Evolutionary conservation across 2,888 invertebrate species (phyloP).

Genomic region (Apodemia hepburni): DNA sequence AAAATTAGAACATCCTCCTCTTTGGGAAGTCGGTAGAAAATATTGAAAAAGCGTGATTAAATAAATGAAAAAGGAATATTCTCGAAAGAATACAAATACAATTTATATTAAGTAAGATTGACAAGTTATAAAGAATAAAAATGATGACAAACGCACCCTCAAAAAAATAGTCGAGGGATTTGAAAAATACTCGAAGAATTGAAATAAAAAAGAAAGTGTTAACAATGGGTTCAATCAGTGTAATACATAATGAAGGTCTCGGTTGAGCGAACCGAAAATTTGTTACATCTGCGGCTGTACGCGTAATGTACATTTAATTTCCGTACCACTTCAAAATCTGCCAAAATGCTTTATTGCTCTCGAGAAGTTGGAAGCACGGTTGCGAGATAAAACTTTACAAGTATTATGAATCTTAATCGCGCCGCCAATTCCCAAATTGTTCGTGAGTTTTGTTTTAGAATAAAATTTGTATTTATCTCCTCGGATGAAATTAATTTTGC

Average conservation of each 20-base stretch:
- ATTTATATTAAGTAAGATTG: conserved; percentile 4
- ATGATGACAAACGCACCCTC: conserved; percentile 2
- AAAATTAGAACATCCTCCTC: no score
- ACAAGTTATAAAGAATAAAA: conserved; percentile 10
- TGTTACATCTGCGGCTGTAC: conserved; percentile 58
- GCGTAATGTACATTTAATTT: conserved; percentile 74
- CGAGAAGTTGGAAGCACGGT: conserved; percentile 60
- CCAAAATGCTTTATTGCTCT: conserved; percentile 77
- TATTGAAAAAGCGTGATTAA: no score
- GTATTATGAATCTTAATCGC: conserved; percentile 77
- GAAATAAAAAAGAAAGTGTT: conserved; percentile 14
- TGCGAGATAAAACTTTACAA: conserved; percentile 73
- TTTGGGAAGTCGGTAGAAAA: no score
- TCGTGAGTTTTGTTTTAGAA: conserved; percentile 67
- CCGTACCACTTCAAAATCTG: conserved; percentile 69
- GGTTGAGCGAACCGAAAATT: conserved; percentile 32
- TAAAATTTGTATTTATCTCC: conserved; percentile 67
- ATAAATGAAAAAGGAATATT: no score
- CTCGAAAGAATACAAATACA: not conserved
- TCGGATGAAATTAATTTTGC: conserved; percentile 61
- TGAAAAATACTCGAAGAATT: conserved; percentile 11
- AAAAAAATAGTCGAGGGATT: conserved; percentile 11
- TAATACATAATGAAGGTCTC: conserved; percentile 28
- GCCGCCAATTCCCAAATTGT: conserved; percentile 70
- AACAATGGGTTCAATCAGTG: conserved; percentile 27